These are phyloP conservation scores for Sepiola atlantica DNA, from an alignment of 2,888 invertebrate species.

Conservation along the genomic window DNA sequence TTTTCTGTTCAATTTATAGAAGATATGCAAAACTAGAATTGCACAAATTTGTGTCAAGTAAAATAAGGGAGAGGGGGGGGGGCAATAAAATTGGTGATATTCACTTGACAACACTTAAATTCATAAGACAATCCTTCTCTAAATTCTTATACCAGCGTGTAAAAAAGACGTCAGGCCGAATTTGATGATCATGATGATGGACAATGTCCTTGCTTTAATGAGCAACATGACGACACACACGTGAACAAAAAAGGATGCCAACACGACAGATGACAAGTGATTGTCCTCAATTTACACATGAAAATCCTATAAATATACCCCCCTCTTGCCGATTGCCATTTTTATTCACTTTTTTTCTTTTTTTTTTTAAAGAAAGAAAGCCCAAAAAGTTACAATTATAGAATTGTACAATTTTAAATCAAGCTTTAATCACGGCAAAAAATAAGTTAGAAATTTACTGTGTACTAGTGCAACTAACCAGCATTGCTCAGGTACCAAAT, in stretches of 20 bases:
- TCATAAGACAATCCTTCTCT: neutral
- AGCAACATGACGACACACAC: neutral
- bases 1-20: no score
- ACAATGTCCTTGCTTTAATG: neutral
- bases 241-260: neutral
- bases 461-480: no score
- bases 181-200: no score
- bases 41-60: neutral
- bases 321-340: no score
- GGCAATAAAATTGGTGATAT: neutral
- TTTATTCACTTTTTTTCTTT: no score
- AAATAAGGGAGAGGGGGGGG: neutral
- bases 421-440: neutral
- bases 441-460: neutral
- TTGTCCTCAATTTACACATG: neutral
- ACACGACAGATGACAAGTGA: neutral
- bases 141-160: neutral
- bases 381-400: neutral
- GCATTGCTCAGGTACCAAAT: no score
- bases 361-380: no score
- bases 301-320: neutral
- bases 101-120: neutral
- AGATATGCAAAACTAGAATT: no score
- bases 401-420: neutral
- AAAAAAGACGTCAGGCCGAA: no score